These are phyloP conservation scores for Boleophthalmus pectinirostris DNA, from an alignment of 2,113 vertebrate genomes.

Conservation along the genomic window DNA sequence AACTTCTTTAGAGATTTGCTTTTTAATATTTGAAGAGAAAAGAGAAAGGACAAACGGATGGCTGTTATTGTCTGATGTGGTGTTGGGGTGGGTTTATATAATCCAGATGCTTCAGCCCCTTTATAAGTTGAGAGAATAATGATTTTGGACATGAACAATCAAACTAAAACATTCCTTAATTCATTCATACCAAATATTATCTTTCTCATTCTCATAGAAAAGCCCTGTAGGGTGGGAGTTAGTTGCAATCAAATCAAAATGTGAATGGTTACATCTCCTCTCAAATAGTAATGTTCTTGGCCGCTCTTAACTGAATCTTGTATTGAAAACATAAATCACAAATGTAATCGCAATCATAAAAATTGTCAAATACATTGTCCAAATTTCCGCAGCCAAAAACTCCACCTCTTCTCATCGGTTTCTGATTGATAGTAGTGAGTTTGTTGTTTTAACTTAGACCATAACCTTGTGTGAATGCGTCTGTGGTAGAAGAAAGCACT, in stretches of 20 bases:
- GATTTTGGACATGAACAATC: neutral
- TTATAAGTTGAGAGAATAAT: neutral
- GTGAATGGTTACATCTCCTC: neutral
- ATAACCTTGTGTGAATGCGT: constrained; percentile 19
- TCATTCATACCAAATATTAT: no score
- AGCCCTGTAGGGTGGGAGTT: neutral
- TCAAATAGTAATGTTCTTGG: neutral
- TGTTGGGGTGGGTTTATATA: neutral
- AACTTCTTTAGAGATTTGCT: neutral
- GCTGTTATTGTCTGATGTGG: neutral
- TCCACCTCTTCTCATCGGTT: neutral
- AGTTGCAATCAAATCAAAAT: neutral
- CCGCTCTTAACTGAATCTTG: no score
- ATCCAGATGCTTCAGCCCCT: neutral
- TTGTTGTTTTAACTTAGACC: neutral
- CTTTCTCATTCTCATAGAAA: neutral
- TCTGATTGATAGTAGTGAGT: no score
- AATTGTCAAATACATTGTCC: neutral
- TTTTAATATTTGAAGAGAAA: neutral
- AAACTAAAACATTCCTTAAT: neutral
- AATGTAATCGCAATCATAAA: neutral
- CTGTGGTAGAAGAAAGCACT: constrained; percentile 26
- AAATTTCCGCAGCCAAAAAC: neutral
- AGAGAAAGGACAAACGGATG: neutral
- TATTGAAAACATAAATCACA: neutral